Percentiles rank a stretch among this genome's conserved stretches.
Conservation (phyloP, 2,888 invertebrate species). For the Eristalis tenax region DNA sequence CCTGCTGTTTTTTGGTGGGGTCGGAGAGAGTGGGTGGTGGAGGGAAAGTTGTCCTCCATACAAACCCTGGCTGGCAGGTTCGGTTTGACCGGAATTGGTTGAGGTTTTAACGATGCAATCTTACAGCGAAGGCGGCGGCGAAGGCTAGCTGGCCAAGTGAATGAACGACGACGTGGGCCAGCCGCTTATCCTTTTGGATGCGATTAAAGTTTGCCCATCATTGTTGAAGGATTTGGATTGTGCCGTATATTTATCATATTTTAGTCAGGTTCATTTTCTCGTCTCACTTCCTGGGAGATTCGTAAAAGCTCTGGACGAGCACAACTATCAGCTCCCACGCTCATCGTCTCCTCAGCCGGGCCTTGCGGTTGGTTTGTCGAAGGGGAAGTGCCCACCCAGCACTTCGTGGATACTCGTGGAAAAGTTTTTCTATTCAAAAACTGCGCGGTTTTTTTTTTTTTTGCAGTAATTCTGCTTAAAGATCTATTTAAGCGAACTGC, state of each 20-base stretch:
- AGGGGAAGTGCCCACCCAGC: not conserved
- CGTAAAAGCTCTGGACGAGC: not conserved
- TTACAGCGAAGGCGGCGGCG: not conserved
- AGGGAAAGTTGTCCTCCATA: conserved; percentile 41
- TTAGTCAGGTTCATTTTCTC: conserved; percentile 24
- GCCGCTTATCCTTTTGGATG: conserved; percentile 27
- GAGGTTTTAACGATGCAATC: conserved; percentile 43
- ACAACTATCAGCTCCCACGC: not conserved
- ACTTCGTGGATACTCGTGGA: not conserved
- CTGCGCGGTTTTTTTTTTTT: not conserved
- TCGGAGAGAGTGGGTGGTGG: not conserved
- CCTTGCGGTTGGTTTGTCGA: conserved; percentile 7
- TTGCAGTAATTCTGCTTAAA: conserved; percentile 24
- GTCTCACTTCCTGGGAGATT: conserved; percentile 6
- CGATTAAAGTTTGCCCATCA: conserved; percentile 52
- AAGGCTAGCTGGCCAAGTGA: not conserved
- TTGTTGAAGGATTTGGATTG: conserved; percentile 34
- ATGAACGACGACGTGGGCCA: not conserved
- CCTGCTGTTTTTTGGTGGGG: not conserved
- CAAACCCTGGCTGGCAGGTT: conserved; percentile 16
- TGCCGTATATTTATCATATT: conserved; percentile 48
- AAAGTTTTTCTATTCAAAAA: not conserved
- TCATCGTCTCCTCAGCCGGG: too few species aligned
- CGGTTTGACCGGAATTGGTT: conserved; percentile 52
- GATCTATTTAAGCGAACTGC: conserved; percentile 30